Conservation (phyloP, 2,888 invertebrate species). For the Hipparchia semele region DNA sequence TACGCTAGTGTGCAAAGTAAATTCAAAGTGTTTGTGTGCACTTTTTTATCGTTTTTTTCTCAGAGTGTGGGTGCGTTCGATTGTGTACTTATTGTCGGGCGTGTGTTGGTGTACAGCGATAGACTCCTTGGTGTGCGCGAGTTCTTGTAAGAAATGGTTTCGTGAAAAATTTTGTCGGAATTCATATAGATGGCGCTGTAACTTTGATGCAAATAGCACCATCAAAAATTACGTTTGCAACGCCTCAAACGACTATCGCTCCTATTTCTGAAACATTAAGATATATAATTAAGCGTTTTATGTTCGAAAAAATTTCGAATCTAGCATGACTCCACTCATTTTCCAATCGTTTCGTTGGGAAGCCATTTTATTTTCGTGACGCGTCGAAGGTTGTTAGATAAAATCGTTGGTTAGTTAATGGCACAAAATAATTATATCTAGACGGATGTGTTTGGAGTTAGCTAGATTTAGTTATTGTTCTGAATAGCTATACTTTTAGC, state of each 20-base stretch:
- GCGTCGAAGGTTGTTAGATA: constrained; percentile 41
- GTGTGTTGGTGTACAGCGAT: constrained; percentile 55
- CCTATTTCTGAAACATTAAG: constrained; percentile 35
- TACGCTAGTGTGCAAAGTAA: constrained; percentile 46
- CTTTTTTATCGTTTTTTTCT: constrained; percentile 82
- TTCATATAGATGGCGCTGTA: constrained; percentile 79
- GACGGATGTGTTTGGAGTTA: constrained; percentile 33
- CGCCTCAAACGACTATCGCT: constrained; percentile 5
- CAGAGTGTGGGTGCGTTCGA: constrained; percentile 79
- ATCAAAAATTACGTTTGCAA: constrained; percentile 65
- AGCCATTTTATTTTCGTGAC: constrained; percentile 43
- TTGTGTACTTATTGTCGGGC: constrained; percentile 58
- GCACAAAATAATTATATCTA: constrained; percentile 34
- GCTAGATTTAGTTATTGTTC: background rate
- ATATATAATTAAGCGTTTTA: constrained; percentile 42
- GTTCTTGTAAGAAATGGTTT: constrained; percentile 82
- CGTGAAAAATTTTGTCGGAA: constrained; percentile 78
- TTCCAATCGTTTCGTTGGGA: constrained; percentile 40
- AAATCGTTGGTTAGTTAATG: constrained; percentile 40
- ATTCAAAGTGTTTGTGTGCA: constrained; percentile 62
- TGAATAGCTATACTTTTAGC: background rate
- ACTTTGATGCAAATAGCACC: constrained; percentile 60
- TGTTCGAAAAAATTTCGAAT: constrained; percentile 37
- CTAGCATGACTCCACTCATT: constrained; percentile 39
- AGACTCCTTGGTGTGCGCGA: constrained; percentile 54